phyloP scores from a whole-genome alignment of 2,888 invertebrate species.

The Tupiocoris notatus region DNA sequence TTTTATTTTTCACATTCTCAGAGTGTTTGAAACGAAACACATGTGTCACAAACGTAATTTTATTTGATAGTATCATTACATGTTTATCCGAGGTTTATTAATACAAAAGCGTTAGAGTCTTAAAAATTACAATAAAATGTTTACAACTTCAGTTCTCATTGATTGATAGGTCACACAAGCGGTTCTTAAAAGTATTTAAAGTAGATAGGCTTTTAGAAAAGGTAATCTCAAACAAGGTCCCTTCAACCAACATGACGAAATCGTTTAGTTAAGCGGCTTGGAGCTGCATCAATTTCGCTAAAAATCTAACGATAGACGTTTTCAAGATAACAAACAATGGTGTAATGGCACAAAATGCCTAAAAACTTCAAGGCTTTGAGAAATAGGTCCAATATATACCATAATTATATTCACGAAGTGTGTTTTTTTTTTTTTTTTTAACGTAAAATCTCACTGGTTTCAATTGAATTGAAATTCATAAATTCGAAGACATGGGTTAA shows the following conservation, averaged over 20 bases:
- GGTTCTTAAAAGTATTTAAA: not conserved
- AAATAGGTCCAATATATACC: no score
- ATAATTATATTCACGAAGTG: no score
- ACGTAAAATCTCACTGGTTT: no score
- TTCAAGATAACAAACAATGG: no score
- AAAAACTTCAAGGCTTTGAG: no score
- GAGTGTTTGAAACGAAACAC: no score
- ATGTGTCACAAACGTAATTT: conserved; percentile 15
- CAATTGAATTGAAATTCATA: no score
- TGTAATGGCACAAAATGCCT: no score
- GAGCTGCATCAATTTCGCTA: not conserved
- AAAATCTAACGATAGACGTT: not conserved
- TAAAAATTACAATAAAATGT: not conserved
- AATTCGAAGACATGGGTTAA: no score
- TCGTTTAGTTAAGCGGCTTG: no score
- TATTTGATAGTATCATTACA: conserved; percentile 5
- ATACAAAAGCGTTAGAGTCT: conserved; percentile 34
- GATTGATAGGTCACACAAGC: conserved; percentile 4
- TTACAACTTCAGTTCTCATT: conserved; percentile 17
- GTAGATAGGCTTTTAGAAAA: conserved; percentile 2
- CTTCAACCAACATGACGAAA: conserved; percentile 8
- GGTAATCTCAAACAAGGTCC: conserved; percentile 33
- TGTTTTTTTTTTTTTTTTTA: no score
- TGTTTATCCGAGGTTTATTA: conserved; percentile 10
- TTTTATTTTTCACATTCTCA: no score